phyloP scores from a whole-genome alignment of 2,888 invertebrate species.

The Bombylius major region DNA sequence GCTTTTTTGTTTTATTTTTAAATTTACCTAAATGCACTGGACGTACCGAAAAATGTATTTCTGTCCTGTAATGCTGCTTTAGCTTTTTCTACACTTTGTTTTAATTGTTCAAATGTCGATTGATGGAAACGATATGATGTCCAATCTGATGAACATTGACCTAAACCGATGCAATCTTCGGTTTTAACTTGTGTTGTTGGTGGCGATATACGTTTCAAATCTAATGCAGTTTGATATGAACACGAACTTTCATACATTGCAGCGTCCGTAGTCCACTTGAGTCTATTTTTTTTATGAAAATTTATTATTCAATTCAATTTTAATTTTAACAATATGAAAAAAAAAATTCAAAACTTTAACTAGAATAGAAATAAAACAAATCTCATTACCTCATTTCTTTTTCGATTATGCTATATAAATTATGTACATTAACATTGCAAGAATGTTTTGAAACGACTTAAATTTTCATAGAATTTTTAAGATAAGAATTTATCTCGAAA shows the following conservation, averaged over 20 bases:
- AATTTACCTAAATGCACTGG: conserved; percentile 57
- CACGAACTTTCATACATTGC: conserved; percentile 86
- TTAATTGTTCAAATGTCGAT: conserved; percentile 78
- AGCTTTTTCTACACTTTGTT: conserved; percentile 82
- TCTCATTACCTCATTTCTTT: no score
- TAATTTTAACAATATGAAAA: no score
- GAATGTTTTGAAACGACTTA: no score
- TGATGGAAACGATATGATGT: conserved; percentile 70
- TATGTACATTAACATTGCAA: no score
- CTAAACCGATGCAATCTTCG: conserved; percentile 38
- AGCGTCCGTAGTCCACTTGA: conserved; percentile 13
- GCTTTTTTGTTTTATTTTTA: background rate
- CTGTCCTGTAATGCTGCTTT: conserved; percentile 72
- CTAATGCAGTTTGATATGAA: conserved; percentile 76
- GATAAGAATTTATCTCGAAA: no score
- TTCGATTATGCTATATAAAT: no score
- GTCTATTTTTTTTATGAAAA: conserved; percentile 1
- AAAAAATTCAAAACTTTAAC: no score
- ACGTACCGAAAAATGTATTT: conserved; percentile 54
- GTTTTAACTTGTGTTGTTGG: conserved; percentile 37
- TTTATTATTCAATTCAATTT: no score
- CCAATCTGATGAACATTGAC: conserved; percentile 54
- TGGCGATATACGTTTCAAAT: conserved; percentile 56
- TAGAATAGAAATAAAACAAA: no score
- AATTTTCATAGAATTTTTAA: no score